Evolutionary conservation across 1,140 invertebrate genomes (phyloP), one percentile per base, ranked within the genome.

Genomic region (Adelges cooleyi): DNA sequence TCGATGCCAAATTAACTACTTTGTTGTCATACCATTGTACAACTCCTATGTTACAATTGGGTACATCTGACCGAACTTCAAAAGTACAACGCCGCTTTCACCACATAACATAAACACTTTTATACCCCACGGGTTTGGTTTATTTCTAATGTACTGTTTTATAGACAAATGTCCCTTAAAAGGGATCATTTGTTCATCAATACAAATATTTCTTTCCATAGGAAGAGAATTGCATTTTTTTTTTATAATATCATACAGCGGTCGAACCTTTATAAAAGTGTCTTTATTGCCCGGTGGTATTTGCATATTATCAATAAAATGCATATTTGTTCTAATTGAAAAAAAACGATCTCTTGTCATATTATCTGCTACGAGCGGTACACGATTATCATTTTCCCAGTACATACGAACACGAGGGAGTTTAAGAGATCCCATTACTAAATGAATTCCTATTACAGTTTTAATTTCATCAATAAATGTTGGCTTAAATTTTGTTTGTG

Each of bases 121-220:
- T 36, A 52, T 33, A 1, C 50, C 50, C 29, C 29, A 36, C 0
- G n/a, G 25, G 36, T 18, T 52, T 18, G 17, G 50, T 36, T 52
- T 52, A 20, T 18, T 29, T 33, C 18, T 52, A 1, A 33, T 52
- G 13, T 52, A 52, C 36, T 73, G 69, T 44, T 69, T 68, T 22
- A 71, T 59, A 51, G 20, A 50, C 25, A 69, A 49, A 15, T 66
- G 17, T 5, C 72, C 71, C 59, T 69, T 71, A 67, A 73, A 73
- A 10, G 71, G 68, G 2, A 72, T 65, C 69, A 73, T 73, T 67
- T 73, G 70, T 50, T 72, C 69, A 65, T 73, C 72, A 33, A 73
- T 65, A 44, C 44, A 65, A 27, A 67, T 36, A 18, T 70, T 13
- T 65, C 66, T 29, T 65, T 70, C 70, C n/a, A 69, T 13, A 40